A percentile compares a stretch with the other conserved stretches of the same genome.
phyloP scores from a whole-genome alignment of 2,888 invertebrate species.

The Rhyacophila evoluta region DNA sequence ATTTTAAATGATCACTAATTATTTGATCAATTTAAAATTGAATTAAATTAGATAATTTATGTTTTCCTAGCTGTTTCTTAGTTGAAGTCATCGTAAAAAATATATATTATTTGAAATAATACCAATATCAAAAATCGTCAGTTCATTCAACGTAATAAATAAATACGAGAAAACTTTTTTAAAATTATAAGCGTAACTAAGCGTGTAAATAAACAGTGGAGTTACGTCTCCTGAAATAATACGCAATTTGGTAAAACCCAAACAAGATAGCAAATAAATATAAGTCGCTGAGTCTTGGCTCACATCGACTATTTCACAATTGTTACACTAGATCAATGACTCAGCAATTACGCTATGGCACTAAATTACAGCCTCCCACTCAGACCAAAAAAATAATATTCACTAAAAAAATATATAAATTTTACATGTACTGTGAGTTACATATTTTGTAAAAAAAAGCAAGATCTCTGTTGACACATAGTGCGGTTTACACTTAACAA shows the following conservation, averaged over 20 bases:
- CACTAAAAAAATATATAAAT: not conserved
- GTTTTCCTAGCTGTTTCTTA: too few species aligned
- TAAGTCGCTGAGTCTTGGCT: not conserved
- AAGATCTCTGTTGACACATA: not conserved
- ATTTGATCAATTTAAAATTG: too few species aligned
- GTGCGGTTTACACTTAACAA: not conserved
- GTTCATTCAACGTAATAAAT: too few species aligned
- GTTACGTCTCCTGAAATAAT: too few species aligned
- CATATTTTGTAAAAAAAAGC: not conserved
- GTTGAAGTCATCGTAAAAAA: too few species aligned
- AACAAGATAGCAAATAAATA: not conserved
- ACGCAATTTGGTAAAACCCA: slow-evolving; percentile 20
- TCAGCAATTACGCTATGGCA: not conserved
- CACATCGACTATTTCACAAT: not conserved
- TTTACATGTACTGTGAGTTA: not conserved
- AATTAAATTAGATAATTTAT: too few species aligned
- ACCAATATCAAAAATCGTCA: too few species aligned
- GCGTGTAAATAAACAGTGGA: too few species aligned
- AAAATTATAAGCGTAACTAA: too few species aligned
- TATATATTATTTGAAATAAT: too few species aligned
- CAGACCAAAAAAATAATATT: slow-evolving; percentile 4
- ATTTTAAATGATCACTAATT: too few species aligned
- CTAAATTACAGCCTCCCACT: not conserved
- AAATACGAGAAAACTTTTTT: too few species aligned
- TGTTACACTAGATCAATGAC: not conserved